Percentiles rank a stretch among this genome's conserved stretches.
phyloP scores from a whole-genome alignment of 35 echinoderm and acorn worm species.

The Lytechinus pictus region DNA sequence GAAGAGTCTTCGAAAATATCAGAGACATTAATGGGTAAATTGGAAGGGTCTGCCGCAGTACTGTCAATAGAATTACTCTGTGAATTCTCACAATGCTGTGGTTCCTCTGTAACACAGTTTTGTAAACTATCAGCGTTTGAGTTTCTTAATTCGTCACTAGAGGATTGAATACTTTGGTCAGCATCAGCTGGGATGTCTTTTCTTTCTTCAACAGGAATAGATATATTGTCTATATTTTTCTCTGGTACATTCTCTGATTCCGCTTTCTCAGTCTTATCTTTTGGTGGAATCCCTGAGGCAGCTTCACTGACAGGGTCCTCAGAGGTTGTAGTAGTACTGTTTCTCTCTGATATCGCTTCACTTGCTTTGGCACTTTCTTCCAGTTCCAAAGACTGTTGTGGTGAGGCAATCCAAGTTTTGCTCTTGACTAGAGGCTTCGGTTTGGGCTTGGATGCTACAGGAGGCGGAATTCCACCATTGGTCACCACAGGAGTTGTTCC shows the following conservation, averaged over 20 bases:
- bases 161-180: neutral
- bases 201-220: neutral
- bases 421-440: constrained; percentile 13
- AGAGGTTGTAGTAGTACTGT: neutral
- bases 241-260: neutral
- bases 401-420: constrained; percentile 26
- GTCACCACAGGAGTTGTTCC: neutral
- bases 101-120: neutral
- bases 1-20: neutral
- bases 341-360: neutral
- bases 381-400: neutral
- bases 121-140: neutral
- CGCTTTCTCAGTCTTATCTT: neutral
- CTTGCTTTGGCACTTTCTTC: neutral
- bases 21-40: neutral
- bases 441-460: neutral
- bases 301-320: neutral
- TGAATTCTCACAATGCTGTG: neutral
- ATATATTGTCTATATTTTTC: neutral
- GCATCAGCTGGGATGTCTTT: neutral
- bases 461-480: constrained; percentile 30
- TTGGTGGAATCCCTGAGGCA: neutral
- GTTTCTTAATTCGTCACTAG: neutral
- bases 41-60: neutral
- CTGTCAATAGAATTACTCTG: neutral